Percentiles rank a stretch among this genome's conserved stretches.
phyloP scores from a whole-genome alignment of 2,797 vertebrate genomes.

The Dipus sagitta region DNA sequence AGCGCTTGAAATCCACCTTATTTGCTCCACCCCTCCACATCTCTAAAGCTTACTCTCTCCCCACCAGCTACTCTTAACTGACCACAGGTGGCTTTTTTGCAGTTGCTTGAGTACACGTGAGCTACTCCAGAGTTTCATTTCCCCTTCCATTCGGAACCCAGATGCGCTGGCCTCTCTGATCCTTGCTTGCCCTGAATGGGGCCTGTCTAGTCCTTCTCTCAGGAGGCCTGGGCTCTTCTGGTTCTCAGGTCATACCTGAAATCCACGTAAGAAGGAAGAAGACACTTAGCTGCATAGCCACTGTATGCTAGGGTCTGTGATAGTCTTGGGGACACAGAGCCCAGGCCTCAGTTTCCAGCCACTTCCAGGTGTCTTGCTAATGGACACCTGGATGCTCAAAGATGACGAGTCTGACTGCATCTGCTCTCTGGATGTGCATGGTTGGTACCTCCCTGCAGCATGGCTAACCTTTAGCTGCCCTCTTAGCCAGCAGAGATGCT shows the following conservation, averaged over 20 bases:
- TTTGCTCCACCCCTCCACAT: background rate
- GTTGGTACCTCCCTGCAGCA: background rate
- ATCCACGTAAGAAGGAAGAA: constrained; percentile 15
- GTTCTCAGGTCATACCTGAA: background rate
- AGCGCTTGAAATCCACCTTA: constrained; percentile 27
- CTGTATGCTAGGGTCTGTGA: background rate
- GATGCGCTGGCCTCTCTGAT: constrained; percentile 43
- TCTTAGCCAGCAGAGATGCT: constrained; percentile 33
- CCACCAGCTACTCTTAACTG: constrained; percentile 31
- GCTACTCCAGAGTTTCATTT: constrained; percentile 73
- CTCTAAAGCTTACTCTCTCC: constrained; percentile 32
- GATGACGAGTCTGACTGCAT: background rate
- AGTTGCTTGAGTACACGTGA: constrained; percentile 66
- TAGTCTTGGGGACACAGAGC: background rate
- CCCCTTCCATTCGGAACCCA: constrained; percentile 63
- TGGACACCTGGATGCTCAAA: constrained; percentile 9
- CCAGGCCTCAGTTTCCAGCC: background rate
- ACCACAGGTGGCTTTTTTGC: constrained; percentile 78
- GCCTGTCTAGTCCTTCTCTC: background rate
- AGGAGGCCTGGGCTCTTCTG: background rate
- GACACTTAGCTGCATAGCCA: background rate
- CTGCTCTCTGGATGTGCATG: background rate
- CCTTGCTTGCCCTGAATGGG: background rate
- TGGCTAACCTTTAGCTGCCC: constrained; percentile 39
- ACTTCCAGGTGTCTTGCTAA: background rate